Evolutionary conservation across 2,113 vertebrate species (phyloP).

Genomic region (Aythya baeri): DNA sequence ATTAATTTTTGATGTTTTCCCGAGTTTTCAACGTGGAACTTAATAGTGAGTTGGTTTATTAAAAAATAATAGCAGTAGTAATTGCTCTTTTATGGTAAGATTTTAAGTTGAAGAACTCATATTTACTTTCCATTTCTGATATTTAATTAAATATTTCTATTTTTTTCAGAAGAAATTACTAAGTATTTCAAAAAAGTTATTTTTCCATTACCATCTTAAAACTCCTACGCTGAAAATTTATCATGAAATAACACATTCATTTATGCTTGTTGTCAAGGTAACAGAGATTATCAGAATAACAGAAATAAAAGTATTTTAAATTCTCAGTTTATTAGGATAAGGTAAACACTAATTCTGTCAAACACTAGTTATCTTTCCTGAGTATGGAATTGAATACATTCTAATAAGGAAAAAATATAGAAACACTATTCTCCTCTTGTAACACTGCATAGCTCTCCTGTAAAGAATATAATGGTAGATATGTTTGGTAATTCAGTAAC

Average conservation of each 20-base stretch:
- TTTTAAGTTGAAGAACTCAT: conserved; percentile 35
- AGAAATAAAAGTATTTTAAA: conserved; percentile 31
- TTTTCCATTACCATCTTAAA: neutral
- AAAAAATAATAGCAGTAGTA: neutral
- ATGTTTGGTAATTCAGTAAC: neutral
- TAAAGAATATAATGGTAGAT: neutral
- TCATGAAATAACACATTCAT: neutral
- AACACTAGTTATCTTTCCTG: neutral
- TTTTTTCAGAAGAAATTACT: neutral
- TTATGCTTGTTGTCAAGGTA: conserved; percentile 40
- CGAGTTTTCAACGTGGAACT: conserved; percentile 12
- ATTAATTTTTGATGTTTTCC: conserved; percentile 10
- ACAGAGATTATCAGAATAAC: conserved; percentile 22
- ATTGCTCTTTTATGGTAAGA: neutral
- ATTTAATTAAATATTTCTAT: neutral
- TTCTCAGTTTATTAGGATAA: neutral
- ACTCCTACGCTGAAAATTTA: neutral
- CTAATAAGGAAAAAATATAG: neutral
- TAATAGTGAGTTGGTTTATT: neutral
- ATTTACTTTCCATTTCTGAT: conserved; percentile 10
- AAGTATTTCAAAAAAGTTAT: neutral
- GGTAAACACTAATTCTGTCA: neutral
- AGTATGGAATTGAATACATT: neutral
- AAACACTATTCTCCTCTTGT: neutral
- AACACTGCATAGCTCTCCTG: neutral